A percentile compares a stretch with the other conserved stretches of the same genome.
phyloP scores from a whole-genome alignment of 2,113 vertebrate genomes.

The Cyprinodon brontotheroides region DNA sequence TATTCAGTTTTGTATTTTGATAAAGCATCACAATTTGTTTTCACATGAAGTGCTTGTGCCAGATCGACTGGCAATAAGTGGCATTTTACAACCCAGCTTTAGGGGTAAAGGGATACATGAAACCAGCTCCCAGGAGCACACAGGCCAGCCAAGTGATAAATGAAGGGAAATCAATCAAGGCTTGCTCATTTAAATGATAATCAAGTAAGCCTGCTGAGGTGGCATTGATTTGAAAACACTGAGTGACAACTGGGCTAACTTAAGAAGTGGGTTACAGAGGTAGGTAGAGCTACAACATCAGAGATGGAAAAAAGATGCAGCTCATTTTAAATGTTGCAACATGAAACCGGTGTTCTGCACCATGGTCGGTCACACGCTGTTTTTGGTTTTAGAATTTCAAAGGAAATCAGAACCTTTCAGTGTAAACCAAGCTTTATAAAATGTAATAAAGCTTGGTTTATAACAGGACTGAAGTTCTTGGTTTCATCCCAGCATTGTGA shows the following conservation, averaged over 20 bases:
- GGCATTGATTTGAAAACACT: slow-evolving; percentile 67
- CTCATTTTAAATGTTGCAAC: too few relatives aligned
- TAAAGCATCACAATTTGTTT: slow-evolving; percentile 11
- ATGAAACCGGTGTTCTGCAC: background rate
- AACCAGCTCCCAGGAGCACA: slow-evolving; percentile 25
- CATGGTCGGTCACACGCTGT: slow-evolving; percentile 33
- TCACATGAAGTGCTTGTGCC: slow-evolving; percentile 36
- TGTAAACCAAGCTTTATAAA: background rate
- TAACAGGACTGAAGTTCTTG: slow-evolving; percentile 5
- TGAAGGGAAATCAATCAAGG: slow-evolving; percentile 67
- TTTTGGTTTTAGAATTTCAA: background rate
- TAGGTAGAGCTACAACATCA: too few relatives aligned
- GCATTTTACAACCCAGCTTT: slow-evolving; percentile 47
- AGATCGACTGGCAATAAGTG: slow-evolving; percentile 37
- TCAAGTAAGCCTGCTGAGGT: slow-evolving; percentile 58
- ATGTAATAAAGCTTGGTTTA: background rate
- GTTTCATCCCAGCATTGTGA: slow-evolving; percentile 2
- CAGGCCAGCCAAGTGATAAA: slow-evolving; percentile 41
- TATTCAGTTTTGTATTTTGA: background rate
- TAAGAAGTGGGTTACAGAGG: slow-evolving; percentile 22
- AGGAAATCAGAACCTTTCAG: background rate
- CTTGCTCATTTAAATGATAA: slow-evolving; percentile 72
- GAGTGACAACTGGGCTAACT: slow-evolving; percentile 64
- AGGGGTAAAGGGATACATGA: slow-evolving; percentile 56
- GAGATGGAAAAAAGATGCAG: too few relatives aligned